Conservation (phyloP, 2,797 vertebrate genomes). For the Phrynocephalus vlangalii region DNA sequence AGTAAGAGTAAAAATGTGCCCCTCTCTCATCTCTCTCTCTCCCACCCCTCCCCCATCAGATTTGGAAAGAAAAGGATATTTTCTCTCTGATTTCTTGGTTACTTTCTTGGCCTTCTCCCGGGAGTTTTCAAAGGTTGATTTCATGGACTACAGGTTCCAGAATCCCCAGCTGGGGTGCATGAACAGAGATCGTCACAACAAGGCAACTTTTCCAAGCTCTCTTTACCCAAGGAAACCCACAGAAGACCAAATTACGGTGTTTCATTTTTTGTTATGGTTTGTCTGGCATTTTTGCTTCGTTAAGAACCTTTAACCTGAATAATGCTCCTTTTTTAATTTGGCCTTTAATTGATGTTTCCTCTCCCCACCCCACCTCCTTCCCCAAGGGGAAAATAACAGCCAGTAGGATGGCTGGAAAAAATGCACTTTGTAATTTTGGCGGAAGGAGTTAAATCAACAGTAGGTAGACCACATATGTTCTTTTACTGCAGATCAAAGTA, state of each 20-base stretch:
- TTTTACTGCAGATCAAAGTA: not conserved
- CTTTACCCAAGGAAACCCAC: rapidly evolving
- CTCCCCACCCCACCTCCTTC: constrained; percentile 12
- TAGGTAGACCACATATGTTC: not conserved
- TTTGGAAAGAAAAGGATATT: not conserved
- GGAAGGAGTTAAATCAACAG: constrained; percentile 4
- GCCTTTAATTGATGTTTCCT: constrained; percentile 19
- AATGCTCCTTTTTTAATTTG: rapidly evolving
- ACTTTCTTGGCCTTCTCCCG: not conserved
- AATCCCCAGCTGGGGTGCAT: no score
- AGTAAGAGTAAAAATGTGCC: no score
- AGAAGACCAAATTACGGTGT: rapidly evolving
- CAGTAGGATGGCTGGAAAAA: constrained; percentile 44
- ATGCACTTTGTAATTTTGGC: not conserved
- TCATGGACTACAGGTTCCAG: no score
- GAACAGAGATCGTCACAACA: no score
- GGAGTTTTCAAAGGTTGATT: no score
- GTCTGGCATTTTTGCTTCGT: rapidly evolving
- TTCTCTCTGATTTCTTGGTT: not conserved
- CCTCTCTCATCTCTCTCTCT: no score
- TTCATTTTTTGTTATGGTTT: constrained; percentile 10
- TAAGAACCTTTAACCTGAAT: not conserved
- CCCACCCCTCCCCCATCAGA: rapidly evolving
- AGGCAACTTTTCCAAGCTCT: no score
- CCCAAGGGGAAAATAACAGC: constrained; percentile 22